Conservation (phyloP, 2,113 vertebrate genomes). For the Neotoma lepida region DNA sequence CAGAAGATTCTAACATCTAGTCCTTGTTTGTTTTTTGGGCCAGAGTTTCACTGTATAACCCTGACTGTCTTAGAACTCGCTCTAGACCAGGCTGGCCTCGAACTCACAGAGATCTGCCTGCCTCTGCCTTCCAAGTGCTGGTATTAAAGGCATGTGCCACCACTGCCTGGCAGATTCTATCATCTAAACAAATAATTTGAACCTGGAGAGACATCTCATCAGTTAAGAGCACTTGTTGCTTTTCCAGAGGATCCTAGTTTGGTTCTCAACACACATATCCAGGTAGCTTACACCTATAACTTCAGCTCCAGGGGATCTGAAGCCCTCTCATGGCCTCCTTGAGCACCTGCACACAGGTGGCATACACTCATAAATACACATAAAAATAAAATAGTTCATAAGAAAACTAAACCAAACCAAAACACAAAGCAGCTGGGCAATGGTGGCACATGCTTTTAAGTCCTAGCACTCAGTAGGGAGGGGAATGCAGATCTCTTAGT, state of each 20-base stretch:
- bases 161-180: background rate
- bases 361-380: background rate
- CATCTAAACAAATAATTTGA: slow-evolving; percentile 5
- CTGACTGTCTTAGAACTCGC: no score
- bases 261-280: background rate
- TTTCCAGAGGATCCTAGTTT: background rate
- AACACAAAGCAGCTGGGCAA: no score
- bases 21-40: no score
- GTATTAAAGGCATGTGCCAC: no score
- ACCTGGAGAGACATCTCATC: background rate
- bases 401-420: background rate
- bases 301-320: background rate
- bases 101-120: no score
- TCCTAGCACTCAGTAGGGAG: no score
- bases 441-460: no score
- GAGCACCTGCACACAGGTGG: background rate
- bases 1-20: background rate
- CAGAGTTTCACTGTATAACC: no score
- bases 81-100: no score
- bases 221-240: background rate
- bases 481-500: no score
- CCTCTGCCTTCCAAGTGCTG: no score
- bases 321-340: background rate
- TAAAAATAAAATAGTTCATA: background rate
- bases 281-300: background rate